Base-by-base conservation (phyloP, 2,888 invertebrate genomes). In the Drosophila seclusa region DNA sequence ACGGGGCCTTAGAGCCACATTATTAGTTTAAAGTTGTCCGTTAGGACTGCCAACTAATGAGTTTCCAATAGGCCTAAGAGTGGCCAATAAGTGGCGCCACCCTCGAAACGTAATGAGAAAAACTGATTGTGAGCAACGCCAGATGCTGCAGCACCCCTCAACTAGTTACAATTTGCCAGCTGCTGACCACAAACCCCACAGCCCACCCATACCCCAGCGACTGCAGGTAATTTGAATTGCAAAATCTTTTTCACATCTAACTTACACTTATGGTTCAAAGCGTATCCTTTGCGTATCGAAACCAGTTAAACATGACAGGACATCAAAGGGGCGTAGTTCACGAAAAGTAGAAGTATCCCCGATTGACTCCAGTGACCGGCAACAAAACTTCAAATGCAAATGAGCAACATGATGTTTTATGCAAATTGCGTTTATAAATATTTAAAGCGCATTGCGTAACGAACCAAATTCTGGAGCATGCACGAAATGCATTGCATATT, bases 271-370 rank as follows among this genome's bases (percentile, higher is more conserved):
- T 31, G n/a, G 31, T 60, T 34, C 7, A 31, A 27, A 61, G 50
- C 54, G 29, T 31, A 40, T 31, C 49, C 27, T 32, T 66, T 61
- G 66, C 21, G 62, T 53, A 66, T 54, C 67, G 70, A 75, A 68
- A 72, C 73, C 75, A 70, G 80, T 84, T 87, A 78, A 84, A 84
- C 84, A 87, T 63, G 78, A 63, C 80, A 66, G 74, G 73, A 86
- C 85, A 86, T 76, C 83, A 73, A 86, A 85, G 79, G 74, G 85
- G 87, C 85, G 85, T 78, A 83, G 82, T 74, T 80, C 71, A 73
- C 68, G 60, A 73, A 73, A 82, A 74, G 4, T 75, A 64, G 78
- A 82, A 73, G 78, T 78, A 59, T 49, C 59, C 62, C 71, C 73
- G 73, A 62, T 83, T 80, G 63, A 68, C 68, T 73, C 61, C 63